Percentiles rank a stretch among this genome's conserved stretches.
phyloP scores from a whole-genome alignment of 2,888 invertebrate species.

The Cheilosia urbana region DNA sequence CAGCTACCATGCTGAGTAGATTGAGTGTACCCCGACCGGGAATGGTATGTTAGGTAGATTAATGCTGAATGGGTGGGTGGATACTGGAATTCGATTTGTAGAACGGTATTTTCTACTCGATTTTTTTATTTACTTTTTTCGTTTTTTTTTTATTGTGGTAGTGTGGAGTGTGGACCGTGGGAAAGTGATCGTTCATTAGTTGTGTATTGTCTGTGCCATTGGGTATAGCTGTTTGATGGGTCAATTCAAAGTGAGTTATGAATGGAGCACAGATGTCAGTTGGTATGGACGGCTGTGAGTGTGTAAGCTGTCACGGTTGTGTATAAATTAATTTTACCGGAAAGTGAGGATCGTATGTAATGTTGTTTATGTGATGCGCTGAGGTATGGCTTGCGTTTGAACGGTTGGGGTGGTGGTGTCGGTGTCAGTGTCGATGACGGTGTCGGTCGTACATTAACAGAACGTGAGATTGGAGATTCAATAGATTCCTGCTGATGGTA shows the following conservation, averaged over 20 bases:
- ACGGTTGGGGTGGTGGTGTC: background rate
- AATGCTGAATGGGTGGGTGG: slow-evolving; percentile 61
- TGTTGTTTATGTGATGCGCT: background rate
- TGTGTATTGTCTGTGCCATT: slow-evolving; percentile 39
- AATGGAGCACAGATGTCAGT: slow-evolving; percentile 45
- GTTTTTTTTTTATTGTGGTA: background rate
- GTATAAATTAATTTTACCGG: background rate
- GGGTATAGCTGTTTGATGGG: slow-evolving; percentile 42
- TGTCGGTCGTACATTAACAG: background rate
- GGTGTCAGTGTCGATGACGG: too few relatives aligned
- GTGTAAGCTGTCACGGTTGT: slow-evolving; percentile 13
- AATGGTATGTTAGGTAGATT: slow-evolving; percentile 58
- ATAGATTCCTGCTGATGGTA: too few relatives aligned
- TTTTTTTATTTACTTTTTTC: slow-evolving; percentile 3
- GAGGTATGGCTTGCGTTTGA: background rate
- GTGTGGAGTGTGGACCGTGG: slow-evolving; percentile 56
- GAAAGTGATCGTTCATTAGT: slow-evolving; percentile 71
- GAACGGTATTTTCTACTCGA: slow-evolving; percentile 63
- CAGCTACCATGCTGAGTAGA: background rate
- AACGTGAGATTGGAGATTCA: too few relatives aligned
- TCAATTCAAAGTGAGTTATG: slow-evolving; percentile 67
- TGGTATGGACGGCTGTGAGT: background rate
- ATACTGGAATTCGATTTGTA: slow-evolving; percentile 68
- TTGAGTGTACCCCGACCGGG: slow-evolving; percentile 39
- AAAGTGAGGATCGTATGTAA: slow-evolving; percentile 18